Percentiles rank a stretch among this genome's conserved stretches.
Conservation (phyloP, 2,113 vertebrate genomes). For the Sinosuthora webbiana region DNA sequence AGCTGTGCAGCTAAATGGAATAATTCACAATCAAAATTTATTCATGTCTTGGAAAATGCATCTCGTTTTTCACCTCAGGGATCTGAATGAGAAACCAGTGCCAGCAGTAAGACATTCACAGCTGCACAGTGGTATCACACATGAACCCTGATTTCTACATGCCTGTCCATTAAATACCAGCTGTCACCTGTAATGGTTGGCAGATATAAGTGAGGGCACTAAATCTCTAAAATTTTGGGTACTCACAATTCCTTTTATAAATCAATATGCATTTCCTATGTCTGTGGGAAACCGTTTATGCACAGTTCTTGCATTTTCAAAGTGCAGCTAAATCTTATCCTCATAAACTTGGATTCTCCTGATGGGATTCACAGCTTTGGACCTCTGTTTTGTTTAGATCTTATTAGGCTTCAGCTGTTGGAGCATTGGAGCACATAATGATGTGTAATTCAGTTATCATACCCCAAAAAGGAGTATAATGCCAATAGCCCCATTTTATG, state of each 20-base stretch:
- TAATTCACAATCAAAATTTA: slow-evolving; percentile 22
- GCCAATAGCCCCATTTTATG: not conserved
- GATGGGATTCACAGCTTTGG: not conserved
- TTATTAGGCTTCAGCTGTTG: not conserved
- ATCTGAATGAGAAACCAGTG: not conserved
- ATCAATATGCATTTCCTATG: not conserved
- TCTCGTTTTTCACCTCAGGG: slow-evolving; percentile 52
- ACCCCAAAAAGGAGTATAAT: not conserved
- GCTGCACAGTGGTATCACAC: not conserved
- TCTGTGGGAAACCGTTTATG: not conserved
- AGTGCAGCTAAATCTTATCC: not conserved
- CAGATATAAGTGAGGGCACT: not conserved
- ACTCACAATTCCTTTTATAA: not conserved
- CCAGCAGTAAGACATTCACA: not conserved
- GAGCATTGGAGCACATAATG: not conserved
- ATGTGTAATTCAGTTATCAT: not conserved
- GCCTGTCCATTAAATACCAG: not conserved
- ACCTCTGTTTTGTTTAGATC: not conserved
- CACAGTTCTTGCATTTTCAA: not conserved
- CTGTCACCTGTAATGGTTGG: not conserved
- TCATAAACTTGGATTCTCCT: not conserved
- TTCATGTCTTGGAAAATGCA: slow-evolving; percentile 36
- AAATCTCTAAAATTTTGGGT: not conserved
- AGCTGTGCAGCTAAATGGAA: not conserved
- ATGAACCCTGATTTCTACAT: not conserved